Evolutionary conservation across 2,888 invertebrate genomes (phyloP).

Genomic region (Phyllotreta striolata): DNA sequence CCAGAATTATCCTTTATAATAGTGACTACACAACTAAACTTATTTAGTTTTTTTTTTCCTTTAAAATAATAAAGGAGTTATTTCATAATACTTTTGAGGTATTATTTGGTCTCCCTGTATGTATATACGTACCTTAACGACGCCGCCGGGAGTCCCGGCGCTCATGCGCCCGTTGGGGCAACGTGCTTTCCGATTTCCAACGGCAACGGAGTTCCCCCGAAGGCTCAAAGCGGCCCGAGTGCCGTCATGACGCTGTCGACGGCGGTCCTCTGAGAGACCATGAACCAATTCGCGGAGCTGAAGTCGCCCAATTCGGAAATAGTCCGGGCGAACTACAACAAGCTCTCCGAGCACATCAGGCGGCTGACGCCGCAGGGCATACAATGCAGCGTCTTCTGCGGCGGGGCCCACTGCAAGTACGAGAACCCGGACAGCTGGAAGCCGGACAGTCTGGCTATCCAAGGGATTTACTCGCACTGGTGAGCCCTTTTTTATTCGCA

Average conservation of each 20-base stretch:
- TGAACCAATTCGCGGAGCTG: conserved; percentile 49
- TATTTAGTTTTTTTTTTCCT: no score
- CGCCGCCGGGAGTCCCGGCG: no score
- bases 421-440: conserved; percentile 73
- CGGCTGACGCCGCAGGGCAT: conserved; percentile 73
- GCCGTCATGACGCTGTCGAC: conserved; percentile 21
- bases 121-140: no score
- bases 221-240: conserved; percentile 20
- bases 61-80: no score
- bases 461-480: conserved; percentile 87
- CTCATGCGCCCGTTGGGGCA: conserved; percentile 52
- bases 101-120: no score
- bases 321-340: conserved; percentile 62
- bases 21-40: no score
- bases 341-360: conserved; percentile 67
- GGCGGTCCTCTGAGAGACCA: conserved; percentile 25
- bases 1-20: no score
- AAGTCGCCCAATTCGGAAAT: conserved; percentile 49
- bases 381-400: conserved; percentile 85
- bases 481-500: conserved; percentile 56
- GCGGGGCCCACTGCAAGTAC: conserved; percentile 83
- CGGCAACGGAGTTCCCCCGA: conserved; percentile 6
- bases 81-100: no score
- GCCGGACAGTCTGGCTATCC: conserved; percentile 72
- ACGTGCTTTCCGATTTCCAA: conserved; percentile 39